These are phyloP conservation scores for Brachionus paranguensis DNA, from an alignment of 1,140 invertebrate species.

Conservation along the genomic window DNA sequence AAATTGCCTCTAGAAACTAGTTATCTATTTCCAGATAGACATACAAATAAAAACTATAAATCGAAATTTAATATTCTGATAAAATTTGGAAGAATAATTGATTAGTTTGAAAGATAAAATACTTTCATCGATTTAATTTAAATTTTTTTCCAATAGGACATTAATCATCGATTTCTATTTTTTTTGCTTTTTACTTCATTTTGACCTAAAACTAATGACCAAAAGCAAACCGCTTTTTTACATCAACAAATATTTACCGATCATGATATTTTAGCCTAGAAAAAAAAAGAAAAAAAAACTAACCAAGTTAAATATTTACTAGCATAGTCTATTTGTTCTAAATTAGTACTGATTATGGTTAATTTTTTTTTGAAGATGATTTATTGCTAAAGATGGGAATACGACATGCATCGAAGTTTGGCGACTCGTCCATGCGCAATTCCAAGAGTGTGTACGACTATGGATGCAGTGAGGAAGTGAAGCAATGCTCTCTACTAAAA, in stretches of 20 bases:
- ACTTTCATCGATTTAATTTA: not conserved
- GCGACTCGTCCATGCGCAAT: not conserved
- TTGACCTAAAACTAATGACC: not conserved
- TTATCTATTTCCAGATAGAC: not conserved
- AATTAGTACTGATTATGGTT: not conserved
- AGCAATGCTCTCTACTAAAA: not conserved
- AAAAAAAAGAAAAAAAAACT: not conserved
- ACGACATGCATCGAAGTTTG: not conserved
- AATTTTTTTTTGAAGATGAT: not conserved
- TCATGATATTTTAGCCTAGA: not conserved
- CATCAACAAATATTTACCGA: not conserved
- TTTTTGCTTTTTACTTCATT: not conserved
- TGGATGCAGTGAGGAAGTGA: not conserved
- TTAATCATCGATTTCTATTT: not conserved
- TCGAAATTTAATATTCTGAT: slow-evolving; percentile 1
- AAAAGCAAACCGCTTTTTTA: not conserved
- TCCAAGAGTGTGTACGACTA: not conserved
- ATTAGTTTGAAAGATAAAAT: not conserved
- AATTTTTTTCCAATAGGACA: not conserved
- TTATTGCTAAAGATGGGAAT: slow-evolving; percentile 4
- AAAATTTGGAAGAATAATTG: not conserved
- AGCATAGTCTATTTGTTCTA: not conserved
- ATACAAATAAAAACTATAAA: not conserved
- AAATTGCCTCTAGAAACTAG: not conserved
- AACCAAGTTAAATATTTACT: not conserved